Conservation (phyloP, 2,888 invertebrate species). For the Paralinhomoeus sp. region DNA sequence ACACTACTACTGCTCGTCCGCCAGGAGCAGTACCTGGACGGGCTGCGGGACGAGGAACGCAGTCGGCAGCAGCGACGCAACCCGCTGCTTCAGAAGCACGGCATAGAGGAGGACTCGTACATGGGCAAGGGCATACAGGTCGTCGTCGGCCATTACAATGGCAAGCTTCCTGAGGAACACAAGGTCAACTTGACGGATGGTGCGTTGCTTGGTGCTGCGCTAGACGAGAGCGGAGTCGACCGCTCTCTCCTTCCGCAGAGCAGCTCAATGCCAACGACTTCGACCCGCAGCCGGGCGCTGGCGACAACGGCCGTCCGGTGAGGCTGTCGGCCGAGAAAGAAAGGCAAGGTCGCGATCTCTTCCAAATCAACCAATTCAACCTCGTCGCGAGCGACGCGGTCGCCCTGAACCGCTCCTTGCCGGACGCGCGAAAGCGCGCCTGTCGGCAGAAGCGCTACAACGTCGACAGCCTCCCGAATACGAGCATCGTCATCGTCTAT, state of each 20-base stretch:
- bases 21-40: constrained; percentile 10
- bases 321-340: constrained; percentile 63
- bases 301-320: constrained; percentile 77
- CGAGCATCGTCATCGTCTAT: constrained; percentile 80
- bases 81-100: not conserved
- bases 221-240: not conserved
- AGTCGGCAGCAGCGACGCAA: not conserved
- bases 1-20: constrained; percentile 17
- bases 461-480: constrained; percentile 41
- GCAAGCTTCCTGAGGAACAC: constrained; percentile 20
- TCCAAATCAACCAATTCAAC: constrained; percentile 96
- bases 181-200: constrained; percentile 17
- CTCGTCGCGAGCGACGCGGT: constrained; percentile 76
- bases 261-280: constrained; percentile 22
- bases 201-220: constrained; percentile 4
- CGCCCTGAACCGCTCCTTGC: constrained; percentile 17
- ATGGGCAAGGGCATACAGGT: constrained; percentile 14
- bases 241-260: constrained; percentile 8
- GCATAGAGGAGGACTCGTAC: constrained; percentile 5
- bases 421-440: constrained; percentile 44
- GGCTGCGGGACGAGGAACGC: too few relatives aligned
- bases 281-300: constrained; percentile 32
- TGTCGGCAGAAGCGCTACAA: constrained; percentile 26
- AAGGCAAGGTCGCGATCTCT: constrained; percentile 68
- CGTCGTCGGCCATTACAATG: constrained; percentile 24